Evolutionary conservation across 2,888 invertebrate species (phyloP).

Genomic region (Anarsia innoxiella): DNA sequence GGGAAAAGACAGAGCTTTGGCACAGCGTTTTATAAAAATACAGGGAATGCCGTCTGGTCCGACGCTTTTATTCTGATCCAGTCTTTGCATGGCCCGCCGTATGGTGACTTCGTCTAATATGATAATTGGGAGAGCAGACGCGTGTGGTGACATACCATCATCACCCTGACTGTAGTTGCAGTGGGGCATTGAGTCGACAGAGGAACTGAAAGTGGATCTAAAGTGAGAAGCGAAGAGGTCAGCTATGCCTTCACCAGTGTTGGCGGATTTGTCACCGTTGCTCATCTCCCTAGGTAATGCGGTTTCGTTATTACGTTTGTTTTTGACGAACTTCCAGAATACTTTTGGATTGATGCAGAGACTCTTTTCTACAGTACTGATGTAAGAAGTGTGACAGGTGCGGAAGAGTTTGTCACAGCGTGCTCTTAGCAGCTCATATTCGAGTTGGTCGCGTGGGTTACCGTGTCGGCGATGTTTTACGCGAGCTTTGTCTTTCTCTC

Average conservation of each 20-base stretch:
- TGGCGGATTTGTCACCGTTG: background rate
- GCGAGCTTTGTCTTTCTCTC: background rate
- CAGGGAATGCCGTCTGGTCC: constrained; percentile 12
- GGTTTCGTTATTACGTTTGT: background rate
- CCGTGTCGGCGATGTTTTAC: background rate
- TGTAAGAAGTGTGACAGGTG: background rate
- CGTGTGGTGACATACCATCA: background rate
- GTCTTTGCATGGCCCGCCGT: background rate
- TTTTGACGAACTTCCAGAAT: background rate
- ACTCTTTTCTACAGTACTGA: background rate
- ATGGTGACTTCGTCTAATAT: background rate
- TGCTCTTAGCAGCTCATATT: background rate
- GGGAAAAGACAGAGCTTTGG: constrained; percentile 3
- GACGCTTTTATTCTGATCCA: constrained; percentile 3
- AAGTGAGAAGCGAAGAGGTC: background rate
- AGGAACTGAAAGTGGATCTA: background rate
- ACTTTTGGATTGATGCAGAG: background rate
- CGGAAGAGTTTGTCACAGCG: background rate
- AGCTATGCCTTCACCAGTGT: background rate
- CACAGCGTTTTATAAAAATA: constrained; percentile 11
- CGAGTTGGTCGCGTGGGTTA: background rate
- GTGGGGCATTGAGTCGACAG: background rate
- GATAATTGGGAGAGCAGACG: no score
- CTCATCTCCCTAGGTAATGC: background rate
- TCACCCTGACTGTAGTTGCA: background rate